phyloP scores from a whole-genome alignment of 2,113 vertebrate genomes.

The Halichoerus grypus region DNA sequence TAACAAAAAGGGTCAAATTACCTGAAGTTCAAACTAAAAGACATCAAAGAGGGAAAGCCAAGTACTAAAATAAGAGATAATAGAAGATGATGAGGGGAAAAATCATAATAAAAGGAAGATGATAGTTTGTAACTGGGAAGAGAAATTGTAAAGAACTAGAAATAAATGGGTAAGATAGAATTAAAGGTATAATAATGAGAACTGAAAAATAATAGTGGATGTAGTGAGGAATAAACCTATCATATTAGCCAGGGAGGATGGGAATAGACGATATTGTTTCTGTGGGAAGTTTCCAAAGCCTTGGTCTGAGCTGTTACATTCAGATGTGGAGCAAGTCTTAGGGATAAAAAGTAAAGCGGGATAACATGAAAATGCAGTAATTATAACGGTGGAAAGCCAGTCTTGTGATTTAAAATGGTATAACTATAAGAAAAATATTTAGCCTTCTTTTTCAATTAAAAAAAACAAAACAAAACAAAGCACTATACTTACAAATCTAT shows the following conservation, averaged over 20 bases:
- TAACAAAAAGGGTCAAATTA: slow-evolving; percentile 80
- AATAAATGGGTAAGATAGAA: slow-evolving; percentile 82
- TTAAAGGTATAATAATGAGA: slow-evolving; percentile 80
- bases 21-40: slow-evolving; percentile 80
- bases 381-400: slow-evolving; percentile 38
- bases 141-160: slow-evolving; percentile 81
- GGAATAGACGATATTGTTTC: background rate
- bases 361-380: slow-evolving; percentile 32
- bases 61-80: slow-evolving; percentile 84
- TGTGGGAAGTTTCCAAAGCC: slow-evolving; percentile 69
- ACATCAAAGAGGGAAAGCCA: slow-evolving; percentile 81
- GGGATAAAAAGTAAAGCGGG: slow-evolving; percentile 34
- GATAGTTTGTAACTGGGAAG: slow-evolving; percentile 79
- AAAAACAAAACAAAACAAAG: background rate
- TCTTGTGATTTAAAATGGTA: slow-evolving; percentile 20
- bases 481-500: background rate
- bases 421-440: background rate
- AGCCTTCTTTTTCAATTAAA: background rate
- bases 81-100: slow-evolving; percentile 74
- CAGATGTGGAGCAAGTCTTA: background rate
- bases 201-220: slow-evolving; percentile 77
- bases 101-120: slow-evolving; percentile 79
- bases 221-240: slow-evolving; percentile 66
- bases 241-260: slow-evolving; percentile 41
- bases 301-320: slow-evolving; percentile 29